Percentiles rank a stretch among this genome's conserved stretches.
Conservation (phyloP, 1,140 invertebrate genomes). For the Plectrocnemia conspersa region DNA sequence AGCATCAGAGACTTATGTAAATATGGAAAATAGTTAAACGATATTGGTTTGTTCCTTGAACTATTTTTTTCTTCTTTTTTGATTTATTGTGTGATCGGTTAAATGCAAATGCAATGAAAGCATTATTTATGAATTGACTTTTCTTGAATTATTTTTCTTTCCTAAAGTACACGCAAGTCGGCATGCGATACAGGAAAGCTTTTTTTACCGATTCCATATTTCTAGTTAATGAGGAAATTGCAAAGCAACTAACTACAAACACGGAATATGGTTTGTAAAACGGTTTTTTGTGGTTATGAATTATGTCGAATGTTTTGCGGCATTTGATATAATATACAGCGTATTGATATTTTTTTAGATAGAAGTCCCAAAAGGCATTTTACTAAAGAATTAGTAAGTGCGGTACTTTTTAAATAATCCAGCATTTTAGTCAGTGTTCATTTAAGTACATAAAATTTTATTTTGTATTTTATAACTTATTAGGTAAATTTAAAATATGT, state of each 20-base stretch:
- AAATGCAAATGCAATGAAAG: conserved; percentile 9
- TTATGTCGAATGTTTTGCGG: not conserved
- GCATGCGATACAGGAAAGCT: not conserved
- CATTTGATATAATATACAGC: too few relatives aligned
- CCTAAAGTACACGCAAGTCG: not conserved
- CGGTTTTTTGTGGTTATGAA: not conserved
- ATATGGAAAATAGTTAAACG: too few relatives aligned
- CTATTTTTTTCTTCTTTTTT: not conserved
- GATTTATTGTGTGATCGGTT: too few relatives aligned
- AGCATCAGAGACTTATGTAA: too few relatives aligned
- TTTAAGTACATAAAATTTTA: too few relatives aligned
- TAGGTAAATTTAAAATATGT: too few relatives aligned
- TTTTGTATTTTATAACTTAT: too few relatives aligned
- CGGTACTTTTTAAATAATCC: too few relatives aligned
- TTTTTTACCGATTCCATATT: conserved; percentile 1
- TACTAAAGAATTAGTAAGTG: too few relatives aligned
- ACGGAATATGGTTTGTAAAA: conserved; percentile 1
- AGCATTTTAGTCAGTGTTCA: too few relatives aligned
- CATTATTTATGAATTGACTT: conserved; percentile 2
- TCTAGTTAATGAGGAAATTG: conserved; percentile 5
- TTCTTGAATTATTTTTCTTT: not conserved
- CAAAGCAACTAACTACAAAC: not conserved
- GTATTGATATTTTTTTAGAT: not conserved
- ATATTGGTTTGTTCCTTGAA: not conserved
- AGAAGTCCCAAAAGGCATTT: not conserved